A percentile compares a stretch with the other conserved stretches of the same genome.
These are phyloP conservation scores for Chromis chromis DNA, from an alignment of 2,797 vertebrate genomes.

Conservation along the genomic window DNA sequence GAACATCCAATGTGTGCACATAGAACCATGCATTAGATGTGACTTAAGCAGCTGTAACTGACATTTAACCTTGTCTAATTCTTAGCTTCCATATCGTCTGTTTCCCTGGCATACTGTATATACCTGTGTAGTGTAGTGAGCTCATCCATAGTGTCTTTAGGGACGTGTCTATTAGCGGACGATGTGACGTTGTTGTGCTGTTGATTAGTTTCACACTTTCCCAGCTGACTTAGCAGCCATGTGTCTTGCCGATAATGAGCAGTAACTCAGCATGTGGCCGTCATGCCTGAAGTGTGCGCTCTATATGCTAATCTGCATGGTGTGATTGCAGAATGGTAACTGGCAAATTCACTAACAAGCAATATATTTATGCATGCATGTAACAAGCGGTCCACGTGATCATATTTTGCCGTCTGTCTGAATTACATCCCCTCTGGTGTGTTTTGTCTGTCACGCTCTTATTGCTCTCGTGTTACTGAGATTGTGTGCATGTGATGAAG, in stretches of 20 bases:
- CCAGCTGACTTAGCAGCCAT: slow-evolving; percentile 26
- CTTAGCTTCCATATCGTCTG: not conserved
- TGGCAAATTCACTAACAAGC: slow-evolving; percentile 36
- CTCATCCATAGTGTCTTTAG: not conserved
- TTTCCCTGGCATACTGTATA: not conserved
- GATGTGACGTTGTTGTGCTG: slow-evolving; percentile 28
- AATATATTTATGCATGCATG: slow-evolving; percentile 21
- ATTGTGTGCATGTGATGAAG: slow-evolving; percentile 14
- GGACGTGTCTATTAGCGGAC: not conserved
- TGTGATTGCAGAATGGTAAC: slow-evolving; percentile 44
- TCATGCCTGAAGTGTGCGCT: slow-evolving; percentile 31
- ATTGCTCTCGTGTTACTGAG: slow-evolving; percentile 7
- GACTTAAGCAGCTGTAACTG: not conserved
- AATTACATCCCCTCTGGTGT: slow-evolving; percentile 38
- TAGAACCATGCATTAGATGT: not conserved
- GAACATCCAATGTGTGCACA: not conserved
- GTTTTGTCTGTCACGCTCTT: slow-evolving; percentile 38
- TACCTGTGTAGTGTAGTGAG: not conserved
- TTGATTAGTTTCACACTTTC: slow-evolving; percentile 56
- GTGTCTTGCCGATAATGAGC: slow-evolving; percentile 47
- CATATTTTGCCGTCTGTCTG: slow-evolving; percentile 10
- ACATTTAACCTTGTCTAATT: too few relatives aligned
- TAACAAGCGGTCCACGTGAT: slow-evolving; percentile 29
- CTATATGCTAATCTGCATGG: slow-evolving; percentile 41
- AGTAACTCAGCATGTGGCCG: slow-evolving; percentile 29